Base-by-base conservation (phyloP, 2,888 invertebrate species). In the Netelia melanura region DNA sequence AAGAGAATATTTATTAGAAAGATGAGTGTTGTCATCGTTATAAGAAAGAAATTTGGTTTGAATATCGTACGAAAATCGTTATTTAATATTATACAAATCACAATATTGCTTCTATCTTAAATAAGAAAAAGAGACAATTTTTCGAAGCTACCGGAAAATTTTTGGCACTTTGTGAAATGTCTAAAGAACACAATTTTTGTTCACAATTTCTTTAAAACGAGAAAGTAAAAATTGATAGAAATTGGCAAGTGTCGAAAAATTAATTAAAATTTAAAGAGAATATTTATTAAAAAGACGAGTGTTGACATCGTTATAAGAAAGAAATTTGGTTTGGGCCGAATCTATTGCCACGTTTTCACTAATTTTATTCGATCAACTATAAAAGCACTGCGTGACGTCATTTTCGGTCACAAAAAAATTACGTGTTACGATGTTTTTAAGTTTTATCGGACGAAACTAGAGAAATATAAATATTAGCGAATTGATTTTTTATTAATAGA, bases 21-120 rank as follows among this genome's bases (percentile, higher is more conserved):
- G 11, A 79, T 43, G 62, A 23, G 58, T 48, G 30, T 3, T 61
- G 48, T 74, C 44, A 72, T 80, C 72, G 72, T 65, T 17, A n/a
- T 58, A 58, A 3, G 52, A 14, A 1, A 11, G 23, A 75, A 23
- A 25, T 71, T 72, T 80, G 2, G 30, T 5, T 30, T 30, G 30
- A n/a, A n/a, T n/a, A n/a, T n/a, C n/a, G n/a, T n/a, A n/a, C n/a
- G n/a, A n/a, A n/a, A n/a, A n/a, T n/a, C n/a, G n/a, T n/a, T n/a
- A n/a, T n/a, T n/a, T n/a, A n/a, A n/a, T n/a, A n/a, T n/a, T 5
- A 52, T 52, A 11, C 3, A n/a, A 52, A 6, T n/a, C 0, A 52
- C 2, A 30, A 30, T 30, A 30, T 5, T 30, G 30, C 30, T 30
- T 30, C 5, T 30, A n/a, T n/a, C n/a, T 30, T 30, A 30, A 30